Evolutionary conservation across 2,888 invertebrate species (phyloP), one percentile per base, ranked within the genome.

Genomic region (Acleris cristana): DNA sequence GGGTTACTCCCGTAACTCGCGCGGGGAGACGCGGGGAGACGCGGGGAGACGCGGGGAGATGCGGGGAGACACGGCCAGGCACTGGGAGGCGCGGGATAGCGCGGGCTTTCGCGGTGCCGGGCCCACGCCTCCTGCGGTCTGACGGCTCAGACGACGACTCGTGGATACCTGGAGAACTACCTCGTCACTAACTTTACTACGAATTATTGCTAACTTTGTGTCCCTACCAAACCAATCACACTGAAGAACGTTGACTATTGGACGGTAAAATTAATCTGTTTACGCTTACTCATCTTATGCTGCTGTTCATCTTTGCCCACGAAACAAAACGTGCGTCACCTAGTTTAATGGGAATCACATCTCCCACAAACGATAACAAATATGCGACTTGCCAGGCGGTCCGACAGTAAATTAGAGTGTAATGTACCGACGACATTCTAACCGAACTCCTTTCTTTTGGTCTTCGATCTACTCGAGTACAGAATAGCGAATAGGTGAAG

Each of bases 381-480:
- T 64, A 14, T 61, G 63, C 66, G 65, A 72, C 57, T 58, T 70
- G 67, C 63, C 57, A 67, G 59, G 67, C 64, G 65, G 69, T 57
- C 64, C 53, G 66, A 69, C 56, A 61, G 57, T 64, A 69, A 70
- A 67, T 65, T 64, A 73, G 70, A 70, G 71, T 67, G 73, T 73
- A 59, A 69, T 71, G 60, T 70, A 76, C 80, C 80, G 81, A 83
- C 80, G 81, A 83, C 85, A 85, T 85, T 83, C 80, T 79, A 85
- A 84, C 85, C 84, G 85, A 84, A 84, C 84, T 87, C 81, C 82
- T 84, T 84, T 80, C 83, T 78, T 83, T 89, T 89, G 90, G 89
- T 89, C 89, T 88, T 84, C 80, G 82, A 87, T 87, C 90, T 90
- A 91, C 84, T 88, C 87, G 88, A 89, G 79, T 76, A 81, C 80